These are phyloP conservation scores for Oncorhynchus clarkii DNA, from an alignment of 2,113 vertebrate species.

Conservation along the genomic window DNA sequence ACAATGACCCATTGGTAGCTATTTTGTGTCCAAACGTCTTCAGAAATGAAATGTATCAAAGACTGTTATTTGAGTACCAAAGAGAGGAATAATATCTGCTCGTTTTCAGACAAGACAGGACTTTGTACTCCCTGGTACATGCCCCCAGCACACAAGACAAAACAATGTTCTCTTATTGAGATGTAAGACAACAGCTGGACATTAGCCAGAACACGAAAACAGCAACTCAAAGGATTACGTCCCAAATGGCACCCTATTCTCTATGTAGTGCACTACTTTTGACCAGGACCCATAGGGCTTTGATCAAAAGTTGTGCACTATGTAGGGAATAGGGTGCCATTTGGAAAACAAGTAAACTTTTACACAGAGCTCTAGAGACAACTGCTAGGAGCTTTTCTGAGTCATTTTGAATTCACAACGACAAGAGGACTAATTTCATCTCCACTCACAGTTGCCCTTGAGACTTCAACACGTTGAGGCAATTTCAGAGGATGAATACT, in stretches of 20 bases:
- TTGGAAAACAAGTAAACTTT: background rate
- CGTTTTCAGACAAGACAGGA: conserved; percentile 7
- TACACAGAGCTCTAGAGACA: conserved; percentile 18
- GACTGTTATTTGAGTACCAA: background rate
- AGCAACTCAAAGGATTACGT: conserved; percentile 10
- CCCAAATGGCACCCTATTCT: too few species aligned
- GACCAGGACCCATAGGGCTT: too few species aligned
- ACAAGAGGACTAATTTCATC: conserved; percentile 37
- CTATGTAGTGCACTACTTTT: too few species aligned
- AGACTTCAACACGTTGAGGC: conserved; percentile 33
- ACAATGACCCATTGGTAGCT: too few species aligned
- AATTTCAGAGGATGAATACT: conserved; percentile 18
- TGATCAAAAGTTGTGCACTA: too few species aligned
- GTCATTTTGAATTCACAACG: conserved; percentile 30
- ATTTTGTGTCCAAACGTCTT: background rate
- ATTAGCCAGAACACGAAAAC: conserved; percentile 18
- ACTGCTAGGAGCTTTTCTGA: conserved; percentile 24
- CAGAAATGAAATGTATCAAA: background rate
- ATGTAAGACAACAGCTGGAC: conserved; percentile 3
- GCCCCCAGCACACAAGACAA: conserved; percentile 20
- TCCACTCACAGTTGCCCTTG: conserved; percentile 22
- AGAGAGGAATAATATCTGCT: background rate
- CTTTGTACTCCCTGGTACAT: conserved; percentile 26
- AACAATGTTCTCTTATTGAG: background rate
- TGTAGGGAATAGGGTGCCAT: too few species aligned